phyloP scores from a whole-genome alignment of 1,140 invertebrate genomes.

The Samia ricini region DNA sequence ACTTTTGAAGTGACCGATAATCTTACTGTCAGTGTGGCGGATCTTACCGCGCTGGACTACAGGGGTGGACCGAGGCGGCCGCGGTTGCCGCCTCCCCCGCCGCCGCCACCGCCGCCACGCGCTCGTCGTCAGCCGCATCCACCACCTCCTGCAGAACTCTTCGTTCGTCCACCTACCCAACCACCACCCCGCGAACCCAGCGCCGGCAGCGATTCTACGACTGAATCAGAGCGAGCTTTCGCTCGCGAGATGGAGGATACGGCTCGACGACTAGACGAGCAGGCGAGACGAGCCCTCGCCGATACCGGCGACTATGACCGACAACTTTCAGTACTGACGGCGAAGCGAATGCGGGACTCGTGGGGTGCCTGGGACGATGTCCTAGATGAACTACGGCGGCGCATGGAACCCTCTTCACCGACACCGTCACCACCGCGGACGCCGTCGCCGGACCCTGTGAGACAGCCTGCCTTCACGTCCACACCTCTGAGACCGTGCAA shows the following conservation, averaged over 20 bases:
- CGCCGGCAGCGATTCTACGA: conserved; percentile 70
- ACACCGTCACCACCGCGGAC: conserved; percentile 57
- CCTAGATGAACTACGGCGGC: conserved; percentile 64
- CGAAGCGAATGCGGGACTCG: conserved; percentile 58
- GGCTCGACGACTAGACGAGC: conserved; percentile 61
- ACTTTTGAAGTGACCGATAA: conserved; percentile 67
- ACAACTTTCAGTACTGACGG: conserved; percentile 76
- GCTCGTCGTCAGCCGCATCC: conserved; percentile 37
- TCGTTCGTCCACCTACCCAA: conserved; percentile 28
- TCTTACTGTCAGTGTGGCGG: conserved; percentile 71
- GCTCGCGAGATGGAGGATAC: conserved; percentile 71
- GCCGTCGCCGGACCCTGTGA: conserved; percentile 57
- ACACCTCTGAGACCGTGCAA: conserved; percentile 64
- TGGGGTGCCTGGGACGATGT: conserved; percentile 74
- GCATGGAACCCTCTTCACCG: conserved; percentile 50
- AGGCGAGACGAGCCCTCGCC: conserved; percentile 56
- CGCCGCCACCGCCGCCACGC: conserved; percentile 34
- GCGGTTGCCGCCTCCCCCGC: conserved; percentile 51
- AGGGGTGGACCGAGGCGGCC: conserved; percentile 52
- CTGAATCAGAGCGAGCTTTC: conserved; percentile 70
- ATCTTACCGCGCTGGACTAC: conserved; percentile 72
- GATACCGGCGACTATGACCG: conserved; percentile 72
- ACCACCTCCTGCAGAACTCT: conserved; percentile 38
- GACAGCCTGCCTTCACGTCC: conserved; percentile 53
- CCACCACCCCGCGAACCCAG: conserved; percentile 56